Evolutionary conservation across 2,797 vertebrate species (phyloP), one percentile per base, ranked within the genome.

Genomic region (Clarias laeviceps): DNA sequence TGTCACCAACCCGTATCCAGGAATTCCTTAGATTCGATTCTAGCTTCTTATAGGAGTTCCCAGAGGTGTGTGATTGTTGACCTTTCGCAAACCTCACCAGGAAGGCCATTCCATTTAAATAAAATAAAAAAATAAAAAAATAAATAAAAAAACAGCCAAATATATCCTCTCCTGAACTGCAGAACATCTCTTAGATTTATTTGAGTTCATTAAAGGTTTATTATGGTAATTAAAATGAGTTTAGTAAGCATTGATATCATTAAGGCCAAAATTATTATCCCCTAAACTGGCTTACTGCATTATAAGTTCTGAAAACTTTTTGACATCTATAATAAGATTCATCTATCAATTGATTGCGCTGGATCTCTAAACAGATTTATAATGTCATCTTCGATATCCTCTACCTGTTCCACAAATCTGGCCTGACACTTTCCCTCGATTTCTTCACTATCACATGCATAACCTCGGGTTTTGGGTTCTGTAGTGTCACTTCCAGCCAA

Each of bases 401-500:
- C 37, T n/a, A 18, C 37, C 32, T 61, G 29, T 77, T 84, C 15
- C n/a, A 70, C 57, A 79, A 69, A 84, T 68, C 84, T 70, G 56
- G 59, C 29, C 14, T 50, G 50, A 15, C 50, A 11, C 50, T 18
- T 27, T 45, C n/a, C 59, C 76, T 56, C n/a, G 62, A 74, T 45
- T 68, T 80, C 37, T 83, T 32, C 32, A 32, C 62, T 65, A 50
- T 85, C 84, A 84, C 64, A 84, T 87, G 84, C 34, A 70, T 83
- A 22, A 57, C 17, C 27, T 22, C 17, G 0, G 24, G 15, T 24
- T 40, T 70, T 24, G 40, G 24, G n/a, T 76, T 76, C 73, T 76
- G 73, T 20, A 76, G 73, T 0, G 1, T 57, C 29, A 57, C 57
- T 77, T 77, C 54, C 17, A 14, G 57, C 14, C 3, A 57, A n/a